Conservation (phyloP, 2,888 invertebrate genomes). For the Phytoseiulus persimilis region DNA sequence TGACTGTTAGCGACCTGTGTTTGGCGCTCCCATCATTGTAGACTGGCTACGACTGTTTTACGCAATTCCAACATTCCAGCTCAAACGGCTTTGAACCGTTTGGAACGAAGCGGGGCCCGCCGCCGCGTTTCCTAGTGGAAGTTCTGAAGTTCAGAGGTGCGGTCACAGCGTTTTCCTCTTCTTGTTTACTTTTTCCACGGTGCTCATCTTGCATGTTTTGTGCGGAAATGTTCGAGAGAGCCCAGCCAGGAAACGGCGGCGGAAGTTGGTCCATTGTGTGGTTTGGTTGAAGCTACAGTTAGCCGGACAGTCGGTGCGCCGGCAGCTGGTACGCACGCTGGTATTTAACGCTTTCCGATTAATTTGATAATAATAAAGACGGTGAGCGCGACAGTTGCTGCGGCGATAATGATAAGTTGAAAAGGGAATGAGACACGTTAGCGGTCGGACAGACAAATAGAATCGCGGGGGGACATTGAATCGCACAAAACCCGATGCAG, state of each 20-base stretch:
- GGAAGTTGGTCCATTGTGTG: background rate
- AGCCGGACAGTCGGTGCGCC: background rate
- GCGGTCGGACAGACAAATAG: background rate
- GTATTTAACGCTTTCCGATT: background rate
- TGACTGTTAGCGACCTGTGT: background rate
- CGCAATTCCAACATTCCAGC: background rate
- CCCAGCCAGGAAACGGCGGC: background rate
- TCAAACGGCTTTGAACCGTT: background rate
- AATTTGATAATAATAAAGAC: background rate
- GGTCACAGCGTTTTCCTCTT: background rate
- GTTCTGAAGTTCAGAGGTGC: constrained; percentile 5
- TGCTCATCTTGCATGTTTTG: background rate
- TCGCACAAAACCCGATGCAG: background rate
- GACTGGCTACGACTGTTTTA: background rate
- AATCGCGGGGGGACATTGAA: background rate
- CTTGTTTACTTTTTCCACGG: background rate
- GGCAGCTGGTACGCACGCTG: background rate
- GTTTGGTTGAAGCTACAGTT: background rate
- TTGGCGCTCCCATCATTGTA: background rate
- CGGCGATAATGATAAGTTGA: background rate
- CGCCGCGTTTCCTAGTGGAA: background rate
- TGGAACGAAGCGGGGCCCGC: background rate
- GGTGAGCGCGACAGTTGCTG: background rate
- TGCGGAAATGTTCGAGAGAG: background rate
- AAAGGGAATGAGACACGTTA: background rate